Percentiles rank a stretch among this genome's conserved stretches.
phyloP scores from a whole-genome alignment of 2,888 invertebrate species.

The Perizoma flavofasciatum region DNA sequence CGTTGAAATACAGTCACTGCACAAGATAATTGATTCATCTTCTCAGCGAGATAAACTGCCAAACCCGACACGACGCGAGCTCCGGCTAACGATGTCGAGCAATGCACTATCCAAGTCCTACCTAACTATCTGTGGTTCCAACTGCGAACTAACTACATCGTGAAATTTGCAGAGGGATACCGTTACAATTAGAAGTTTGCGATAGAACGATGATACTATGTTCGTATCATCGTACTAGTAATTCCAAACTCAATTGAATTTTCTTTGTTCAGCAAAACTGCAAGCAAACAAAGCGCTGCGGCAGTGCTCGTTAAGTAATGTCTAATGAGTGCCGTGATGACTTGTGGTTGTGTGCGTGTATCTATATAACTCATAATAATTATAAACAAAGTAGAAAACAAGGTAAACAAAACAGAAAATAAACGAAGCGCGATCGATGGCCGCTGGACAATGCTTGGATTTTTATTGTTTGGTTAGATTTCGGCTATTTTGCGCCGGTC shows the following conservation, averaged over 20 bases:
- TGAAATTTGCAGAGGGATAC: slow-evolving; percentile 3
- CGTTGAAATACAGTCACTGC: not conserved
- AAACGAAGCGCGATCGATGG: slow-evolving; percentile 52
- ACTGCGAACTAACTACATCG: slow-evolving; percentile 1
- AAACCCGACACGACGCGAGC: not conserved
- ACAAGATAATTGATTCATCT: slow-evolving; percentile 1
- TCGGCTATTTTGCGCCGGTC: slow-evolving; percentile 48
- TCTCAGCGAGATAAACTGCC: slow-evolving; percentile 6
- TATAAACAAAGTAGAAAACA: slow-evolving; percentile 43
- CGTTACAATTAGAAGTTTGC: slow-evolving; percentile 5
- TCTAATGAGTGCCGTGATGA: slow-evolving; percentile 57
- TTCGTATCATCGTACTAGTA: not conserved
- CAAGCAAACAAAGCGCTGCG: slow-evolving; percentile 62
- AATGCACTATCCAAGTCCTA: slow-evolving; percentile 5
- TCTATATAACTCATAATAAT: slow-evolving; percentile 69
- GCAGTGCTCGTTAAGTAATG: slow-evolving; percentile 49
- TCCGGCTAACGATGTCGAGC: not conserved
- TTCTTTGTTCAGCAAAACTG: not conserved
- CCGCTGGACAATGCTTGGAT: slow-evolving; percentile 51
- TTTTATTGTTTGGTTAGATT: slow-evolving; percentile 38
- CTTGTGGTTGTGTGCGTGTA: slow-evolving; percentile 79
- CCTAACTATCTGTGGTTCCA: not conserved
- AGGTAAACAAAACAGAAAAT: slow-evolving; percentile 39
- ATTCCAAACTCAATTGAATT: slow-evolving; percentile 2
- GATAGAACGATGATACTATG: not conserved